These are phyloP conservation scores for Archivesica marissinica DNA, from an alignment of 1,140 invertebrate genomes.

Conservation along the genomic window DNA sequence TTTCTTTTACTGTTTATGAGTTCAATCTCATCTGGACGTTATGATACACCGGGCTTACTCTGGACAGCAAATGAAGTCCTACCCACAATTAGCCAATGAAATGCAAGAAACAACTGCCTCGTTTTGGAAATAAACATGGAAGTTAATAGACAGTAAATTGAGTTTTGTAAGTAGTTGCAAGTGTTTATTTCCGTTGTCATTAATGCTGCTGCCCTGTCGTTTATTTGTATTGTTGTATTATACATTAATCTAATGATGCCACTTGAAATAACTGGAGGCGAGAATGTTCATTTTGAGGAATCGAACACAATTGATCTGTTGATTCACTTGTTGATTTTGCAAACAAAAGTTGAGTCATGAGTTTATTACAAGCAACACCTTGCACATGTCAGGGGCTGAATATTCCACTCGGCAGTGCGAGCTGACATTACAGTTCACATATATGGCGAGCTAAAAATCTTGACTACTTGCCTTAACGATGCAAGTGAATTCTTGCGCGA, in stretches of 20 bases:
- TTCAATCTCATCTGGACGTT: too few relatives aligned
- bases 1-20: too few relatives aligned
- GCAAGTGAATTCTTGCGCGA: too few relatives aligned
- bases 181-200: constrained; percentile 28
- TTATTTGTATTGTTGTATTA: background rate
- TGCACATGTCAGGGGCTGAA: too few relatives aligned
- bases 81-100: constrained; percentile 45
- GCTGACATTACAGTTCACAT: too few relatives aligned
- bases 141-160: background rate
- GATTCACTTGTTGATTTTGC: constrained; percentile 11
- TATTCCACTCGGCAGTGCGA: too few relatives aligned
- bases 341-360: background rate
- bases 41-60: too few relatives aligned
- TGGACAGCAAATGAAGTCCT: too few relatives aligned
- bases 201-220: background rate
- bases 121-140: constrained; percentile 62
- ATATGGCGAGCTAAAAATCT: too few relatives aligned
- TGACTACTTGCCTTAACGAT: too few relatives aligned
- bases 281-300: background rate
- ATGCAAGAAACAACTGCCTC: constrained; percentile 11
- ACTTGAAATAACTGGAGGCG: background rate
- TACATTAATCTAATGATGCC: background rate
- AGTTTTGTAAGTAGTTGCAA: constrained; percentile 43
- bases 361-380: background rate
- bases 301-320: background rate